phyloP scores from a whole-genome alignment of 2,113 vertebrate genomes.

The Proterorhinus semilunaris region DNA sequence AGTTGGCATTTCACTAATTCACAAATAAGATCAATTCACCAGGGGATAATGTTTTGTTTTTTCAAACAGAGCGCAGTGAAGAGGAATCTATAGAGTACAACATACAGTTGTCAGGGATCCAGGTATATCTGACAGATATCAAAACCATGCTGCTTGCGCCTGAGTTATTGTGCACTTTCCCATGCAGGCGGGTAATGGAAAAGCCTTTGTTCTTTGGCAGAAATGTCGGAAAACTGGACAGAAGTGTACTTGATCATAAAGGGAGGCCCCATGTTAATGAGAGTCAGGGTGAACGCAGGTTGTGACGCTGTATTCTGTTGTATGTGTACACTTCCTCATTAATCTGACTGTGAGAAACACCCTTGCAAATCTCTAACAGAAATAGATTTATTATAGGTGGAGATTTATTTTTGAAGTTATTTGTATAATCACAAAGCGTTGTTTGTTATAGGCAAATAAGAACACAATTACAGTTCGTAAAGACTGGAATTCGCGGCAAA shows the following conservation, averaged over 20 bases:
- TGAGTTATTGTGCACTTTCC: constrained; percentile 66
- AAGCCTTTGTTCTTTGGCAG: constrained; percentile 72
- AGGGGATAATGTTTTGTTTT: not conserved
- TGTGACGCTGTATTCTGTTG: not conserved
- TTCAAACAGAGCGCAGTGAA: not conserved
- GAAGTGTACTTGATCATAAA: constrained; percentile 60
- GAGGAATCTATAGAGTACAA: not conserved
- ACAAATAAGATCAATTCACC: not conserved
- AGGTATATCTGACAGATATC: constrained; percentile 42
- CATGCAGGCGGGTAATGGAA: constrained; percentile 65
- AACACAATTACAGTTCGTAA: not conserved
- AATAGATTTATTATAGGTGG: not conserved
- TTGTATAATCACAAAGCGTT: not conserved
- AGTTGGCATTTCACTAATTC: not conserved
- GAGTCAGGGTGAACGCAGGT: constrained; percentile 13
- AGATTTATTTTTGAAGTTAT: not conserved
- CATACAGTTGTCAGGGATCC: constrained; percentile 32
- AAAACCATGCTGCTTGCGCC: constrained; percentile 46
- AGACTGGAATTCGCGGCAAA: not conserved
- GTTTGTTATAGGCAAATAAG: not conserved
- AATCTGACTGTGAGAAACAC: constrained; percentile 6
- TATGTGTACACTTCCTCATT: not conserved
- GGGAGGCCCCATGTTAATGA: constrained; percentile 58
- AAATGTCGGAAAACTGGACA: constrained; percentile 72
- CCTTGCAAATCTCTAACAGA: not conserved